These are phyloP conservation scores for Proctacanthus coquilletti DNA, from an alignment of 1,140 invertebrate genomes.

Conservation along the genomic window DNA sequence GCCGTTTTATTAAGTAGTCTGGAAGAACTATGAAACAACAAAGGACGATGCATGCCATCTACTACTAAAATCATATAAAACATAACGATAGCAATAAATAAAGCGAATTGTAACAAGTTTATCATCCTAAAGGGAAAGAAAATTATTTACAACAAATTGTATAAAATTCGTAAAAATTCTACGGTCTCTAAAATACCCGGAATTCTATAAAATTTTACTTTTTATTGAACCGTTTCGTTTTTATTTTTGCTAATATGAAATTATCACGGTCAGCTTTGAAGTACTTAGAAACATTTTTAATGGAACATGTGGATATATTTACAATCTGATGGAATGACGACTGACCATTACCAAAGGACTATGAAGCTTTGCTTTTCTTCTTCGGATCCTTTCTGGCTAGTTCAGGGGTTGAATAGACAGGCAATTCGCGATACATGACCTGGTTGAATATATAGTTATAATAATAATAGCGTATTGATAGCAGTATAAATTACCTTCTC, in stretches of 20 bases:
- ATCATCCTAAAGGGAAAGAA: too few species aligned
- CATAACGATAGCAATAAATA: too few species aligned
- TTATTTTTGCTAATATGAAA: conserved; percentile 2
- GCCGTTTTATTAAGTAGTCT: too few species aligned
- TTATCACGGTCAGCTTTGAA: conserved; percentile 7
- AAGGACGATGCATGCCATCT: too few species aligned
- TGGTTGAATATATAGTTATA: too few species aligned
- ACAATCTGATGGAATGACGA: conserved; percentile 15
- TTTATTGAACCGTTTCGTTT: not conserved
- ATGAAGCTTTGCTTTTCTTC: conserved; percentile 41
- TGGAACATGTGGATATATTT: conserved; percentile 14
- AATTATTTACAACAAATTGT: too few species aligned
- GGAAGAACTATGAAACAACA: too few species aligned
- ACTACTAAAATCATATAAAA: too few species aligned
- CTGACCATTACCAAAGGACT: conserved; percentile 25
- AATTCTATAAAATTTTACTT: not conserved
- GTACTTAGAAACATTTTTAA: conserved; percentile 8
- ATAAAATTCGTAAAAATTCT: too few species aligned
- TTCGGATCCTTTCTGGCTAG: conserved; percentile 33
- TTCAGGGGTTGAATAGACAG: conserved; percentile 33
- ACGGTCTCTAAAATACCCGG: too few species aligned
- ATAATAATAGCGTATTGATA: conserved; percentile 5
- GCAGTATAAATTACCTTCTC: conserved; percentile 48
- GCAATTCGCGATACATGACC: conserved; percentile 39
- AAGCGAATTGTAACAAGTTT: too few species aligned